A percentile compares a stretch with the other conserved stretches of the same genome.
Conservation (phyloP, 2,113 vertebrate genomes). For the Oceanites oceanicus region DNA sequence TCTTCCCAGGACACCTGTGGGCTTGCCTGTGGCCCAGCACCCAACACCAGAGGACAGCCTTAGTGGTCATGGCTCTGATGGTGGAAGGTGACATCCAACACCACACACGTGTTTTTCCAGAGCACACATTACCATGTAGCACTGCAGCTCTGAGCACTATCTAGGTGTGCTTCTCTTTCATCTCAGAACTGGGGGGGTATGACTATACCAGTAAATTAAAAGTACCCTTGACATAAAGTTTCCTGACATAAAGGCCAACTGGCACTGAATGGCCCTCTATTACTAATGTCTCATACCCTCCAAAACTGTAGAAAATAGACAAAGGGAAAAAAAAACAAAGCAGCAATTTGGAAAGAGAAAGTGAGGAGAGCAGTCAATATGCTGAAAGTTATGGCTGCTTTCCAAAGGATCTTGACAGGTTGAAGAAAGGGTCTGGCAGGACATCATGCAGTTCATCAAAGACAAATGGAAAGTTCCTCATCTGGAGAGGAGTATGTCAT, state of each 20-base stretch:
- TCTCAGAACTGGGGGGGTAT: neutral
- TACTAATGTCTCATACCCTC: neutral
- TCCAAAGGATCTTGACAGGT: neutral
- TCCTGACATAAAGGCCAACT: neutral
- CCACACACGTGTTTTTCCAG: neutral
- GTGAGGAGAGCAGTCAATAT: neutral
- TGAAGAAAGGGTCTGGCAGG: neutral
- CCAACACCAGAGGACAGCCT: too few species aligned
- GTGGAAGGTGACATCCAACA: neutral
- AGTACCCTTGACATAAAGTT: neutral
- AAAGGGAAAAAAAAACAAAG: neutral
- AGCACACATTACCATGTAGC: fast-evolving
- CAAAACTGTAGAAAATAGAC: neutral
- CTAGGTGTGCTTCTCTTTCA: neutral
- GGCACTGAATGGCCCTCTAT: neutral
- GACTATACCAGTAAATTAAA: neutral
- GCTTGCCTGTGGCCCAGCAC: neutral
- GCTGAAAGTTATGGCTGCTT: neutral
- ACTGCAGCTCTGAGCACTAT: neutral
- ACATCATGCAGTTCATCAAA: neutral
- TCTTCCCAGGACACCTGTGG: neutral
- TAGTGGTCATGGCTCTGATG: neutral
- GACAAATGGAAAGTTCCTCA: neutral
- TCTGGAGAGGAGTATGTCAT: neutral
- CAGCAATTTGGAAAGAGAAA: neutral